Evolutionary conservation across 2,888 invertebrate genomes (phyloP).

Genomic region (Epiblema foenella): DNA sequence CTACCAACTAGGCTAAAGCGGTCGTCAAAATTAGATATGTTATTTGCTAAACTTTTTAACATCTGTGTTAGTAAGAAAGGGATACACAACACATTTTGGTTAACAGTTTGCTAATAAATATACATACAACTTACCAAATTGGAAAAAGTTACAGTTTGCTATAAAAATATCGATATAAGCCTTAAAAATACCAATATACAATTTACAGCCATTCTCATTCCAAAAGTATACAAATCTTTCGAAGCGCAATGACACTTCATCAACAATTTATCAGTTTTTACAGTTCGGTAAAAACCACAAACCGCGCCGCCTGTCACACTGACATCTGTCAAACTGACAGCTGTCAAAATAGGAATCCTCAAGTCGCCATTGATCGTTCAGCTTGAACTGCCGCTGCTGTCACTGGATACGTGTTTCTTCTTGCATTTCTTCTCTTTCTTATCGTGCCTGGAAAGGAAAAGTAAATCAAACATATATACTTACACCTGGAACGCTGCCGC

Average conservation of each 20-base stretch:
- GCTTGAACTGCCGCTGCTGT: constrained; percentile 72
- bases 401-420: constrained; percentile 64
- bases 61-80: no score
- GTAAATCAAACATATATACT: no score
- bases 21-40: no score
- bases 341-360: constrained; percentile 33
- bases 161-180: background rate
- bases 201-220: background rate
- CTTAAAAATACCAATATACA: background rate
- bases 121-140: background rate
- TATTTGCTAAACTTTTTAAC: no score
- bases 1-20: no score
- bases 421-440: constrained; percentile 63
- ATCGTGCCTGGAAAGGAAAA: constrained; percentile 40
- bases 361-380: constrained; percentile 55
- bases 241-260: constrained; percentile 2
- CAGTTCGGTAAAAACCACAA: background rate
- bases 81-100: no score
- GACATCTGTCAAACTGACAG: background rate
- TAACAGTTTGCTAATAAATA: no score
- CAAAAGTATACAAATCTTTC: background rate
- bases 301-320: background rate
- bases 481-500: no score
- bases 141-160: background rate
- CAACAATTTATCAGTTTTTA: constrained; percentile 1